phyloP scores from a whole-genome alignment of 2,888 invertebrate species.

The Erynnis tages region DNA sequence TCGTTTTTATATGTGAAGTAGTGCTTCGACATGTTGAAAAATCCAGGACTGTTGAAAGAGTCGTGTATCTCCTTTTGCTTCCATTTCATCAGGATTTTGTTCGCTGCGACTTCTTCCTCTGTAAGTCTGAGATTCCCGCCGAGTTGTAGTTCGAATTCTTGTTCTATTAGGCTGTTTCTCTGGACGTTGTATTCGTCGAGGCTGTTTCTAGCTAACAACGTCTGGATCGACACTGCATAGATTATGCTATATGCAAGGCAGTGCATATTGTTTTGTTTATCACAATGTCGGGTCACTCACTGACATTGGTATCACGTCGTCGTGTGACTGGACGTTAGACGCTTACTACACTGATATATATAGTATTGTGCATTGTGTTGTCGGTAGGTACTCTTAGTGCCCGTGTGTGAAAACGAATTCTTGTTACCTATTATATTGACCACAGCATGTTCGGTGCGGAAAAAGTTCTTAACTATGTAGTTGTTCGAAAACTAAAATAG shows the following conservation, averaged over 20 bases:
- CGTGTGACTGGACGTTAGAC: constrained; percentile 32
- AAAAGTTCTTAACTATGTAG: constrained; percentile 24
- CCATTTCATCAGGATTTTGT: constrained; percentile 79
- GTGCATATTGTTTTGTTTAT: constrained; percentile 31
- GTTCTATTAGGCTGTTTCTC: constrained; percentile 48
- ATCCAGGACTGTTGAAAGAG: constrained; percentile 67
- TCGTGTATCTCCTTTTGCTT: constrained; percentile 77
- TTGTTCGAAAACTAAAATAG: constrained; percentile 37
- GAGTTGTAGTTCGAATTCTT: constrained; percentile 68
- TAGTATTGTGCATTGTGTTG: constrained; percentile 28
- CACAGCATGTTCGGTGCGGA: constrained; percentile 6
- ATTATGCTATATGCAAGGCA: constrained; percentile 25
- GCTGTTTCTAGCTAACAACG: constrained; percentile 37
- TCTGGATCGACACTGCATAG: constrained; percentile 29
- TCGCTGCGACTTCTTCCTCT: constrained; percentile 73
- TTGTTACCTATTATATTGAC: constrained; percentile 18
- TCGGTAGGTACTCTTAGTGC: constrained; percentile 6
- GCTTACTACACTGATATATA: constrained; percentile 37
- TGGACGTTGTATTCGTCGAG: constrained; percentile 43
- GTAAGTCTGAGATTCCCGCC: constrained; percentile 75
- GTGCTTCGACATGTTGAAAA: constrained; percentile 84
- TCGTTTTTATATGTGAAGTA: constrained; percentile 82
- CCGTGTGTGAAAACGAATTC: constrained; percentile 16
- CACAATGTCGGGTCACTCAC: constrained; percentile 31
- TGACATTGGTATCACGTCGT: constrained; percentile 33